phyloP scores from a whole-genome alignment of 2,888 invertebrate genomes.

The Cephus runcator region DNA sequence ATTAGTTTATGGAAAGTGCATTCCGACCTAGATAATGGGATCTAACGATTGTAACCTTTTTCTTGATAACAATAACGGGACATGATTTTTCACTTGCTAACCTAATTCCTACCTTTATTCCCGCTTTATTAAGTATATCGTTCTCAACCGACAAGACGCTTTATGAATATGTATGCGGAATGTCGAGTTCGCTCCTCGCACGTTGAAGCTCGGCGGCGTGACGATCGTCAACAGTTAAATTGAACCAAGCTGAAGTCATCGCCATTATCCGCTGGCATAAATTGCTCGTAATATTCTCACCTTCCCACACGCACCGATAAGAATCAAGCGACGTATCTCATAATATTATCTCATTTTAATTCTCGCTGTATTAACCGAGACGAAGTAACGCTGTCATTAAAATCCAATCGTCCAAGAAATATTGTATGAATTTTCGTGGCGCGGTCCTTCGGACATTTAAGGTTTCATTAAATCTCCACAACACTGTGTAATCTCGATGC shows the following conservation, averaged over 20 bases:
- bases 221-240: not conserved
- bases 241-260: not conserved
- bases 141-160: not conserved
- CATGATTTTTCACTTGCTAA: not conserved
- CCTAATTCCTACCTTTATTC: not conserved
- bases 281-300: not conserved
- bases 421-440: not conserved
- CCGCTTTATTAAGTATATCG: not conserved
- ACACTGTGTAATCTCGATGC: not conserved
- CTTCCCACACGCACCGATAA: not conserved
- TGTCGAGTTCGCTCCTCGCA: not conserved
- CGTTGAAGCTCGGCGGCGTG: not conserved
- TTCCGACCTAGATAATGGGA: not conserved
- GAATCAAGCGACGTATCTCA: not conserved
- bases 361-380: not conserved
- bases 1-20: constrained; percentile 25
- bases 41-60: not conserved
- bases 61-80: not conserved
- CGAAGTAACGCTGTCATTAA: not conserved
- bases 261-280: not conserved
- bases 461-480: not conserved
- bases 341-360: not conserved
- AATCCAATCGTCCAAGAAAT: not conserved
- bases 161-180: not conserved
- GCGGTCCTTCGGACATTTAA: not conserved